Evolutionary conservation across 2,113 vertebrate species (phyloP), one percentile per base, ranked within the genome.

Genomic region (Oreotrochilus melanogaster): DNA sequence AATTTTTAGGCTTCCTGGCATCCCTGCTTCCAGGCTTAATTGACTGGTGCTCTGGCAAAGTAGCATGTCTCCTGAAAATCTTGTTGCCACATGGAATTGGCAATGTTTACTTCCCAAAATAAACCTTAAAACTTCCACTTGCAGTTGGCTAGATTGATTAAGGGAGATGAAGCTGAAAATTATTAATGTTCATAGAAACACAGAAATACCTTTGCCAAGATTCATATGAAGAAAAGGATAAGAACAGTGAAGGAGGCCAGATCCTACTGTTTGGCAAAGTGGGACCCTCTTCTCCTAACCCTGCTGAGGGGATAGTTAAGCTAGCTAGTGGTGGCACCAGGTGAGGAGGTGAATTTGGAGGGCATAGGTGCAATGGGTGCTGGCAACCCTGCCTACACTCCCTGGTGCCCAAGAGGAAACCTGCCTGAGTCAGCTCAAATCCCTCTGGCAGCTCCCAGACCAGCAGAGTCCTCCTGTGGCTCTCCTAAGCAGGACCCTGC

Each of bases 381-480:
- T 57, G 78, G 33, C n/a, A 50, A 35, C 72, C 19, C 27, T 50
- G 58, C 42, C 22, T 62, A 48, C 37, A 5, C 11, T 67, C n/a
- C 54, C 54, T 13, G 8, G 22, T 64, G 42, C 73, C 62, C 35
- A 50, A 37, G 43, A 61, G 37, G 15, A 87, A 78, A 47, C 12
- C 18, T 71, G 15, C 31, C 62, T 28, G 18, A 33, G 35, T 54
- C 45, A 70, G 75, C 24, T n/a, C 62, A 28, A 48, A 76, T 71
- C 21, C 71, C 50, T 58, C 45, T 71, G 62, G 58, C 62, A 72
- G 39, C 71, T 74, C n/a, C 43, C 39, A 69, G 82, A 18, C 25
- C 57, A 2, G 0, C 1, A 3, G 28, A 33, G 51, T 60, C 9
- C 27, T 25, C 11, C 21, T 0, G 0, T 23, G 14, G 48, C 33